Percentiles rank a stretch among this genome's conserved stretches.
phyloP scores from a whole-genome alignment of 2,888 invertebrate species.

The Drosophila mulleri region DNA sequence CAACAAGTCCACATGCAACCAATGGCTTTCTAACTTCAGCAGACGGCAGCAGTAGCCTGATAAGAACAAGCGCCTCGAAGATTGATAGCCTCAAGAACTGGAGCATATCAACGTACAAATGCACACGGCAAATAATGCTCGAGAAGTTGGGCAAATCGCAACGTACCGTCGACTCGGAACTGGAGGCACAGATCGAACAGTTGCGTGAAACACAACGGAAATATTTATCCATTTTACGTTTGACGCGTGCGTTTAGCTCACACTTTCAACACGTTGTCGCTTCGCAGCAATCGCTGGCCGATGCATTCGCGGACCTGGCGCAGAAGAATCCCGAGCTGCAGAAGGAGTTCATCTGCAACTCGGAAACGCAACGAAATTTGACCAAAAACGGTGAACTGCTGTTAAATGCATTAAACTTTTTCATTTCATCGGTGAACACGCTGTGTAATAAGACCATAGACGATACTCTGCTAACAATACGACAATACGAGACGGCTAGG shows the following conservation, averaged over 20 bases:
- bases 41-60: conserved; percentile 76
- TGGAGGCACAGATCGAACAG: conserved; percentile 97
- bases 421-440: conserved; percentile 97
- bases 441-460: conserved; percentile 99
- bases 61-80: conserved; percentile 88
- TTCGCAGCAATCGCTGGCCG: conserved; percentile 94
- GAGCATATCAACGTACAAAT: conserved; percentile 99
- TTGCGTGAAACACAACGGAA: conserved; percentile 97
- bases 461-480: conserved; percentile 91
- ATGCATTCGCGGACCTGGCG: conserved; percentile 97
- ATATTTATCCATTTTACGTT: conserved; percentile 93
- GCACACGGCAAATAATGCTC: conserved; percentile 97
- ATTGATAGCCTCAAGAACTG: conserved; percentile 97
- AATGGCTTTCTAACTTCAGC: conserved; percentile 64
- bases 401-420: conserved; percentile 97
- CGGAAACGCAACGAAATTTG: conserved; percentile 97
- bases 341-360: conserved; percentile 97
- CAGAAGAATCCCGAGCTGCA: conserved; percentile 98
- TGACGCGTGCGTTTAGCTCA: conserved; percentile 93
- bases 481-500: conserved; percentile 88
- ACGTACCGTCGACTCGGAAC: conserved; percentile 94
- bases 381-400: conserved; percentile 97
- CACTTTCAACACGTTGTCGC: conserved; percentile 95
- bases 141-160: conserved; percentile 98
- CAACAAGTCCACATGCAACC: conserved; percentile 81